Evolutionary conservation across 1,140 invertebrate species (phyloP).

Genomic region (Caenorhabditis elegans): DNA sequence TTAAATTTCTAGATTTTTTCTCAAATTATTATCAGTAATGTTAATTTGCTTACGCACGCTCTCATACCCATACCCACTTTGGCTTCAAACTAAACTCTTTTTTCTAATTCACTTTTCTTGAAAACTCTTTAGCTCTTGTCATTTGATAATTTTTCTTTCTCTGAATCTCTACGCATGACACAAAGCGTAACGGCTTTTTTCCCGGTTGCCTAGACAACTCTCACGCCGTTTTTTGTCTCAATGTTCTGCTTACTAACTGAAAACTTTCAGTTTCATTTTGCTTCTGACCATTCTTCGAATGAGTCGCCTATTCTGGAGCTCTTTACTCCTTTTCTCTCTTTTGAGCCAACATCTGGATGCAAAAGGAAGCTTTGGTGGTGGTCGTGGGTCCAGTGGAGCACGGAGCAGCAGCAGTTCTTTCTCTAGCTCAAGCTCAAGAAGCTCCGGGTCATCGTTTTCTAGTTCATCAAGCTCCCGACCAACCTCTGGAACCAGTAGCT

Average conservation of each 20-base stretch:
- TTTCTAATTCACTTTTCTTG: not conserved
- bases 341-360: not conserved
- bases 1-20: too few species aligned
- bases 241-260: not conserved
- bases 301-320: not conserved
- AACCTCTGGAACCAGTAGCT: not conserved
- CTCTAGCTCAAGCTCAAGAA: too few species aligned
- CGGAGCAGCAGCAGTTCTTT: not conserved
- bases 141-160: not conserved
- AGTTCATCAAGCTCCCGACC: not conserved
- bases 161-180: not conserved
- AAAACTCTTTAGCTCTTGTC: too few species aligned
- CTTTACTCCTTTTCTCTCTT: not conserved
- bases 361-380: not conserved
- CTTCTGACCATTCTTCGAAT: not conserved
- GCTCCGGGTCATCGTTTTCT: not conserved
- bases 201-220: not conserved
- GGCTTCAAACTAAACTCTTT: not conserved
- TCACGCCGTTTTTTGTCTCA: constrained; percentile 10
- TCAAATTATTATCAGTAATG: too few species aligned
- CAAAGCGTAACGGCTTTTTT: not conserved
- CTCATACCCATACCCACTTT: too few species aligned
- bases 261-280: not conserved
- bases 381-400: not conserved
- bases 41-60: not conserved